A percentile compares a stretch with the other conserved stretches of the same genome.
Evolutionary conservation across 2,797 vertebrate genomes (phyloP).

Genomic region (Acipenser transmontanus): DNA sequence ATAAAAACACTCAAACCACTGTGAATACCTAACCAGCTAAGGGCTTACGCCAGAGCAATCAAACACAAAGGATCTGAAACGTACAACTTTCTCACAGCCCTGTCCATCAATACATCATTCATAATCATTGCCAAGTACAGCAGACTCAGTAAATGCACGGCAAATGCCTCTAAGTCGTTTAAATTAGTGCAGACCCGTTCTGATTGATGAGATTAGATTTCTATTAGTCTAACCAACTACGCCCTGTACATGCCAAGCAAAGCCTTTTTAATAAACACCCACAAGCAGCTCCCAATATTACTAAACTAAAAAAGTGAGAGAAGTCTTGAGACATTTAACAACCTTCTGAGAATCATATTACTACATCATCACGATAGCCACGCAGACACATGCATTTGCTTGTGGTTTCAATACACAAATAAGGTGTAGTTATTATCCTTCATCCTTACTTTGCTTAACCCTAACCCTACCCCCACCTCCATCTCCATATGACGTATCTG

Average conservation of each 20-base stretch:
- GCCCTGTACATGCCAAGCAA: too few relatives aligned
- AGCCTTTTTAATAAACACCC: not conserved
- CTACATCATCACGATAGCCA: not conserved
- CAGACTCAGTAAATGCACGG: not conserved
- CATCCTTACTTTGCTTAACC: not conserved
- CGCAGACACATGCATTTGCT: not conserved
- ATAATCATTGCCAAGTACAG: conserved; percentile 5
- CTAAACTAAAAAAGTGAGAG: not conserved
- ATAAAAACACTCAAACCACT: conserved; percentile 41
- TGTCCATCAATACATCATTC: not conserved
- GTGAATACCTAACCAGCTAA: conserved; percentile 29
- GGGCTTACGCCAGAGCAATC: not conserved
- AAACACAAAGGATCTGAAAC: conserved; percentile 19
- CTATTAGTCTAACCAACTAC: too few relatives aligned
- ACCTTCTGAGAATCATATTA: not conserved
- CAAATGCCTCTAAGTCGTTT: not conserved
- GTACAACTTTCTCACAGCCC: not conserved
- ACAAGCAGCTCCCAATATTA: not conserved
- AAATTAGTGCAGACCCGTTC: not conserved
- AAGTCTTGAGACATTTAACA: not conserved
- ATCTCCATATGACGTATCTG: not conserved
- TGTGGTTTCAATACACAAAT: not conserved
- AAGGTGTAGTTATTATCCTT: not conserved
- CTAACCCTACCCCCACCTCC: not conserved
- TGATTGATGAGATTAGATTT: too few relatives aligned